Evolutionary conservation across 2,888 invertebrate species (phyloP), one percentile per base, ranked within the genome.

Genomic region (Frankliniella intonsa): DNA sequence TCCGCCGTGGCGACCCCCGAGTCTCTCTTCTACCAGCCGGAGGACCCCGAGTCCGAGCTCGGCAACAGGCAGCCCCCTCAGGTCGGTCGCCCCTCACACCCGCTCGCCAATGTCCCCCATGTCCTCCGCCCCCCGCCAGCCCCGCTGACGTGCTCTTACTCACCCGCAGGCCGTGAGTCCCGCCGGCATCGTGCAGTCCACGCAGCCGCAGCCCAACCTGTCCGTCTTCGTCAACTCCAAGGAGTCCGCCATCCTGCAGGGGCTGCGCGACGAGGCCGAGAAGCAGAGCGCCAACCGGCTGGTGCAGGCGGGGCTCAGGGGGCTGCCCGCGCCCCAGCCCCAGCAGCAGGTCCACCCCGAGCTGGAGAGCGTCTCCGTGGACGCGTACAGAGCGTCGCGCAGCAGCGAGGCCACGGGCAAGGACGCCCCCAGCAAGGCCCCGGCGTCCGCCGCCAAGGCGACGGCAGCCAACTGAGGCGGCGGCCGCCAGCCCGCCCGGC

Each of bases 121-220:
- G n/a, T n/a, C n/a, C 5, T 38, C 38, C 38, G 38, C 38, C 38
- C 38, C 5, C 38, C 38, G 5, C 38, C 38, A 5, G 3, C 38
- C 3, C 38, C 38, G 5, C 38, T 38, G 5, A 38, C 38, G 38
- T 5, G 38, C 38, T 38, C 38, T 2, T 5, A 3, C 38, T 38
- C 5, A 38, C 38, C 38, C 22, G 8, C n/a, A 87, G 81, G 87
- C 87, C 5, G 85, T 89, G 69, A 87, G 87, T n/a, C 89, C 89
- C 19, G 89, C 88, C 7, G 89, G 89, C 19, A 89, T 89, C 82
- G 88, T 89, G 5, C 89, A 89, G 84, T 89, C 89, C 9, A 87
- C 88, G 10, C 88, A 88, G 81, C 89, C 89, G 0, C 84, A 86
- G 55, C 85, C 87, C 9, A 86, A 85, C 82, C 85, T 87, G 38